phyloP scores from a whole-genome alignment of 2,888 invertebrate species.

The Artemia sinica region DNA sequence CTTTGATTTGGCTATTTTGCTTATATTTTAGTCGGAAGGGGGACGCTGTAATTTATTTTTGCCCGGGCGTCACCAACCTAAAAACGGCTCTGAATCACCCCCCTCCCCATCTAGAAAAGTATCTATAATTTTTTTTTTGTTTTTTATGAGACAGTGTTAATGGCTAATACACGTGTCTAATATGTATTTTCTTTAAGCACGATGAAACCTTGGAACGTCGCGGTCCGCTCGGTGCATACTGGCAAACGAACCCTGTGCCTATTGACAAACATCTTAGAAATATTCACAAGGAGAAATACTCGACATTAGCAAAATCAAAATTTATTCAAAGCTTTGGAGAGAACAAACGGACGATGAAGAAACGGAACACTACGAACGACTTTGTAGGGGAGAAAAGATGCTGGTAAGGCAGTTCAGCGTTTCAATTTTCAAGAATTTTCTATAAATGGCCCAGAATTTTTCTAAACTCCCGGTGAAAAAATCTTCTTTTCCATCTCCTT shows the following conservation, averaged over 20 bases:
- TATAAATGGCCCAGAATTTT: too few species aligned
- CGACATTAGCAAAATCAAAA: constrained; percentile 15
- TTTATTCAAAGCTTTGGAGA: constrained; percentile 23
- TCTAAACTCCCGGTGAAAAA: neutral
- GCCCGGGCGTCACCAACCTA: too few species aligned
- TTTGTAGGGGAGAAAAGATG: constrained; percentile 30
- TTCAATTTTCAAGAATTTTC: too few species aligned
- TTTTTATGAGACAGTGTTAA: too few species aligned
- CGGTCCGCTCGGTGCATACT: constrained; percentile 27
- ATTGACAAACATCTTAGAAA: constrained; percentile 15
- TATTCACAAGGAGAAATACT: constrained; percentile 17
- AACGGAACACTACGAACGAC: constrained; percentile 28
- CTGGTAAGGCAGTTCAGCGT: constrained; percentile 25
- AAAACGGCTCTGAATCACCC: neutral
- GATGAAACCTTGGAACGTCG: constrained; percentile 28
- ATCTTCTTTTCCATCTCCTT: neutral
- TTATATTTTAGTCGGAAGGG: too few species aligned
- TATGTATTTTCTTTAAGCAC: constrained; percentile 25
- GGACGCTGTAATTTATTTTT: too few species aligned
- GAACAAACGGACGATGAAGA: constrained; percentile 30
- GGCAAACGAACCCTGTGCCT: constrained; percentile 26
- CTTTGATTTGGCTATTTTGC: too few species aligned
- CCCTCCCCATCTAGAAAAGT: neutral
- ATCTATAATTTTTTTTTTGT: neutral
- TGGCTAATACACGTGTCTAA: too few species aligned